Evolutionary conservation across 2,113 vertebrate genomes (phyloP), one percentile per base, ranked within the genome.

Genomic region (Burhinus oedicnemus): DNA sequence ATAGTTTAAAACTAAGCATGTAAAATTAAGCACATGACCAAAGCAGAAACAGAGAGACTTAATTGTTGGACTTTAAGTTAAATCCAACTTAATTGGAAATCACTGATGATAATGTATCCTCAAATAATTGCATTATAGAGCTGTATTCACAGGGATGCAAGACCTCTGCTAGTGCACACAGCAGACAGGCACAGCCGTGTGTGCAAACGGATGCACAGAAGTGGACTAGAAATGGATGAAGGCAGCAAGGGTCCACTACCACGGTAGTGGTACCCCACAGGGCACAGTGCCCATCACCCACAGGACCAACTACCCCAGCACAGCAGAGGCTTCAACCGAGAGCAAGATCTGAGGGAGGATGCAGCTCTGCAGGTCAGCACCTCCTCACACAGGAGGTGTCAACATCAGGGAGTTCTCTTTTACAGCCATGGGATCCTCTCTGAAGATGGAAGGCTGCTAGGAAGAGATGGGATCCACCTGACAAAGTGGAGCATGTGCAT

Each of bases 281-380:
- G 44, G 16, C 3, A 26, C 32, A 60, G 32, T 13, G 19, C 6
- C 19, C 19, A 15, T 49, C 60, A n/a, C 7, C 21, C 12, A 23
- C 32, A 34, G 23, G 21, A 68, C 27, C 22, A 87, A 1, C 9
- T 40, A 14, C 32, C 3, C 26, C 68, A 58, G 21, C 8, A 25
- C 15, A 71, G 45, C 1, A 7, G 21, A 82, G 11, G 2, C 13
- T 78, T 92, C 0, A 0, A 52, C 11, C 5, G 34, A 44, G 45
- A 75, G 32, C 15, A 29, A 61, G 40, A n/a, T 23, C 30, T n/a
- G 27, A 74, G 23, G 18, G 20, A 44, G 10, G 22, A 58, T 44
- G 42, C 17, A 38, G 47, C 5, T 90, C 54, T 78, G 27, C 7
- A 77, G 22, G 25, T 80, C 18, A 45, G 25, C 42, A 69, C 3